A percentile compares a stretch with the other conserved stretches of the same genome.
Conservation (phyloP, 2,888 invertebrate genomes). For the Rhimphoctona megacephalus region DNA sequence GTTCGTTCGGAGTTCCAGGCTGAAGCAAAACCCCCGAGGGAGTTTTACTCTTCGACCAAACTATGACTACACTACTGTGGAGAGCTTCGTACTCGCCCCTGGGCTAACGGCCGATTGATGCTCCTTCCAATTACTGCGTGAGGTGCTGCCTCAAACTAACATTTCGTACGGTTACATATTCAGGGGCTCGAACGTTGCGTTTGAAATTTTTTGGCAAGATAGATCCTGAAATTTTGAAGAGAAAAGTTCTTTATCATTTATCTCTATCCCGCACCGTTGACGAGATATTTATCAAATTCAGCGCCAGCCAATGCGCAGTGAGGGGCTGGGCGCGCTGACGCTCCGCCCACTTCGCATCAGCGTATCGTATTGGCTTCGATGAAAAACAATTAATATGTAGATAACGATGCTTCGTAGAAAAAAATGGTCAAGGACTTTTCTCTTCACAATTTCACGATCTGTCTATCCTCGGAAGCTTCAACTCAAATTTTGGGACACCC, state of each 20-base stretch:
- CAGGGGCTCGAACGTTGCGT: background rate
- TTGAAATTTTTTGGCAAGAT: background rate
- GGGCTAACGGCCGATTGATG: constrained; percentile 50
- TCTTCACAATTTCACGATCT: background rate
- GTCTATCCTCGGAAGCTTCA: background rate
- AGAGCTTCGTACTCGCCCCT: constrained; percentile 10
- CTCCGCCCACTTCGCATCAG: background rate
- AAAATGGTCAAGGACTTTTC: background rate
- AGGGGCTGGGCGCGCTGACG: background rate
- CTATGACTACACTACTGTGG: constrained; percentile 26
- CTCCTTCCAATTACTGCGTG: constrained; percentile 50
- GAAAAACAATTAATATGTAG: background rate
- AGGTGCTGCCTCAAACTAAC: constrained; percentile 39
- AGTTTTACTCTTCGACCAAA: constrained; percentile 40
- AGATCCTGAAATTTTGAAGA: background rate
- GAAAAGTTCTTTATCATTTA: background rate
- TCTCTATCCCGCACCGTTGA: background rate
- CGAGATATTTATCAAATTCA: background rate
- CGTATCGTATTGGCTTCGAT: background rate
- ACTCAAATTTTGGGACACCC: background rate
- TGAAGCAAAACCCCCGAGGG: constrained; percentile 44
- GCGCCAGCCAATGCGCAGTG: background rate
- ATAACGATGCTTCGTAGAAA: background rate
- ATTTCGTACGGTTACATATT: background rate
- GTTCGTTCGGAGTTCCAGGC: constrained; percentile 16